phyloP scores from a whole-genome alignment of 1,140 invertebrate species.

The Diploscapter pachys region DNA sequence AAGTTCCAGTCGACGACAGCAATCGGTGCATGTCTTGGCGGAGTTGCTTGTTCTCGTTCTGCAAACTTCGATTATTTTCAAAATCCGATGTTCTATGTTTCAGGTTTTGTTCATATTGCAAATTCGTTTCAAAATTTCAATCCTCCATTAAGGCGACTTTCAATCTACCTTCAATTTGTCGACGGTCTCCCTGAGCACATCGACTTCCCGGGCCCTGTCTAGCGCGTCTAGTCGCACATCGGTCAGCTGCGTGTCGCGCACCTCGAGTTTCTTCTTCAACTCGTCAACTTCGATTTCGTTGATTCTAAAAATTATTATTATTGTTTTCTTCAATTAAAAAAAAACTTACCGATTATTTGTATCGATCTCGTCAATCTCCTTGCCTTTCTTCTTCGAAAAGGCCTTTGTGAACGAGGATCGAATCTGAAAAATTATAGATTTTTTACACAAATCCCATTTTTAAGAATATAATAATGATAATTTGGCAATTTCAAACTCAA shows the following conservation, averaged over 20 bases:
- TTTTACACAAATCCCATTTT: constrained; percentile 9
- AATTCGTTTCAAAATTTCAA: too few relatives aligned
- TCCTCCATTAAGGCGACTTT: too few relatives aligned
- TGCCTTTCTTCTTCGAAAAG: constrained; percentile 75
- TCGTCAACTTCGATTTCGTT: constrained; percentile 70
- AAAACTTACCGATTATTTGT: constrained; percentile 46
- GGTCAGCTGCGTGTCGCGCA: constrained; percentile 91
- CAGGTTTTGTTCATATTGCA: too few relatives aligned
- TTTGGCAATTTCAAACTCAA: constrained; percentile 13
- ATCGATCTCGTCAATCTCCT: constrained; percentile 67
- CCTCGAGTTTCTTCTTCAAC: constrained; percentile 82
- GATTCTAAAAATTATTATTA: constrained; percentile 15
- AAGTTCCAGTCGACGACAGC: constrained; percentile 4
- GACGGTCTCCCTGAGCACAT: constrained; percentile 90
- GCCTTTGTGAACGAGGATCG: constrained; percentile 93
- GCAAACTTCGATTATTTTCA: constrained; percentile 21
- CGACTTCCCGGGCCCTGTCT: constrained; percentile 89
- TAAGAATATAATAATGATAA: constrained; percentile 19
- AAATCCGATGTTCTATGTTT: background rate
- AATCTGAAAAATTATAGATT: constrained; percentile 66
- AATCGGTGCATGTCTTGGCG: constrained; percentile 94
- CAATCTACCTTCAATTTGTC: constrained; percentile 80
- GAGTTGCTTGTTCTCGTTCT: constrained; percentile 90
- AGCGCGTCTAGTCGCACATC: constrained; percentile 91
- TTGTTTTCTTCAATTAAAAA: constrained; percentile 15